Percentiles rank a stretch among this genome's conserved stretches.
Conservation (phyloP, 2,113 vertebrate species). For the Nerophis lumbriciformis region DNA sequence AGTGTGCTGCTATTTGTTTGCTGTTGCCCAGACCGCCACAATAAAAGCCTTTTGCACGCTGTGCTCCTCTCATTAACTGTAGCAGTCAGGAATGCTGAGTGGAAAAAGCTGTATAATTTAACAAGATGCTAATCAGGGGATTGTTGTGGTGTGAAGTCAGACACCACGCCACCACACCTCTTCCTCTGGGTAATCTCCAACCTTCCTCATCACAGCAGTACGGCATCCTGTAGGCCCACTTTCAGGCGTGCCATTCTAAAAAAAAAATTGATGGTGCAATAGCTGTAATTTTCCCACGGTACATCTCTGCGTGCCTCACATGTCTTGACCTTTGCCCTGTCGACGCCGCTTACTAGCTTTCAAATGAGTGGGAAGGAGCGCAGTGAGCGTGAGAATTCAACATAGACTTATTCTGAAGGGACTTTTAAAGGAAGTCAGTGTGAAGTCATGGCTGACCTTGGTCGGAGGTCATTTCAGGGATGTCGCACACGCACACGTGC, state of each 20-base stretch:
- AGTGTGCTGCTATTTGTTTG: constrained; percentile 23
- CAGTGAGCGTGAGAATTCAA: constrained; percentile 33
- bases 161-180: constrained; percentile 14
- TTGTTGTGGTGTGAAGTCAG: constrained; percentile 64
- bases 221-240: not conserved
- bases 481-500: constrained; percentile 3
- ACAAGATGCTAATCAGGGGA: constrained; percentile 67
- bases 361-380: not conserved
- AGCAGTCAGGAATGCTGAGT: constrained; percentile 71
- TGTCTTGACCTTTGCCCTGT: not conserved
- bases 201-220: not conserved
- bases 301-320: not conserved
- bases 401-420: constrained; percentile 34
- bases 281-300: not conserved
- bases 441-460: constrained; percentile 21
- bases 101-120: constrained; percentile 79
- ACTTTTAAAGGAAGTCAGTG: constrained; percentile 43
- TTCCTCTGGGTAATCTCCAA: constrained; percentile 12
- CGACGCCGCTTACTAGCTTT: constrained; percentile 14
- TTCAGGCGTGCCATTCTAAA: not conserved
- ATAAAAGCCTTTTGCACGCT: constrained; percentile 62
- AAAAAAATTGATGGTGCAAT: not conserved
- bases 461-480: constrained; percentile 20
- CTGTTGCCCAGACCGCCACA: constrained; percentile 21
- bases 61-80: constrained; percentile 63